Percentiles rank a stretch among this genome's conserved stretches.
These are phyloP conservation scores for Leptinotarsa haldemani DNA, from an alignment of 2,888 invertebrate genomes.

Conservation along the genomic window DNA sequence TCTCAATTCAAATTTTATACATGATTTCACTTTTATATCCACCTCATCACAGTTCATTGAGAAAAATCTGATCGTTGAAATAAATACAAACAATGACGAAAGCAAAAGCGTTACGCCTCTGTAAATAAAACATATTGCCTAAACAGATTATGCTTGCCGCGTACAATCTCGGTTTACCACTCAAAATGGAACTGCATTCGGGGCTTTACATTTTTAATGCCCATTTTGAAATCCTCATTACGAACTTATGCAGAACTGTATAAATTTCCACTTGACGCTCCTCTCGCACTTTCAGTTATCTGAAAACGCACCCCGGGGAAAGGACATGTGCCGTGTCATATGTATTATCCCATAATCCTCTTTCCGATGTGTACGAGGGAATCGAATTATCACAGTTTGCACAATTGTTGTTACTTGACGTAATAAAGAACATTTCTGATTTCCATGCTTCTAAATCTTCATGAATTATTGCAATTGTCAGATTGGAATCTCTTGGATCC, in stretches of 20 bases:
- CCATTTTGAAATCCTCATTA: slow-evolving; percentile 15
- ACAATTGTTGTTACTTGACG: too few relatives aligned
- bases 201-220: slow-evolving; percentile 17
- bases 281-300: slow-evolving; percentile 11
- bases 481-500: too few relatives aligned
- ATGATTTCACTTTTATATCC: too few relatives aligned
- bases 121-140: slow-evolving; percentile 8
- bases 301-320: slow-evolving; percentile 14
- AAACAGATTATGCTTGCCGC: slow-evolving; percentile 5
- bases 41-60: too few relatives aligned
- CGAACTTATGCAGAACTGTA: slow-evolving; percentile 8
- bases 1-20: too few relatives aligned
- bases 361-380: background rate
- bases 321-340: slow-evolving; percentile 8
- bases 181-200: slow-evolving; percentile 17
- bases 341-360: slow-evolving; percentile 2
- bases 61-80: too few relatives aligned
- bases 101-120: background rate
- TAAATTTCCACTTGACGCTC: slow-evolving; percentile 10
- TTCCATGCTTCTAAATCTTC: too few relatives aligned
- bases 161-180: slow-evolving; percentile 18
- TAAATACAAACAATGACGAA: too few relatives aligned
- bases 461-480: too few relatives aligned
- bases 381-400: background rate
- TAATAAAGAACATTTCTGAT: too few relatives aligned